Conservation (phyloP, 1,140 invertebrate species). For the Papilio machaon region DNA sequence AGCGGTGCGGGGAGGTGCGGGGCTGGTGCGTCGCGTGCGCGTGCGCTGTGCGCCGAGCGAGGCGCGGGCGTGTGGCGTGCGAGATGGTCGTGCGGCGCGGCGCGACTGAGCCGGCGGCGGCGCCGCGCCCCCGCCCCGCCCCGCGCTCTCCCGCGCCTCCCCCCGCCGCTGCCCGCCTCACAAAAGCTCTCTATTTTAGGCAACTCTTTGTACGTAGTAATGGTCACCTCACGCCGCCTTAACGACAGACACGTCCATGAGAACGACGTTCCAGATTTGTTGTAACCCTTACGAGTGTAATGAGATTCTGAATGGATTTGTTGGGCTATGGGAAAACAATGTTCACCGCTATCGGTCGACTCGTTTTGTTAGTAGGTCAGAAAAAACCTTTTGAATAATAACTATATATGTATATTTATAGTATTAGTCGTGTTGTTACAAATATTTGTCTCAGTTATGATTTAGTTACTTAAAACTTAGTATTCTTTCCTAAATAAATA, state of each 20-base stretch:
- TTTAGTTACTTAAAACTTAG: not conserved
- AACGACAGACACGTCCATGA: constrained; percentile 80
- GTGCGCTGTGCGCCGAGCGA: constrained; percentile 53
- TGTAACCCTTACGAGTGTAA: constrained; percentile 75
- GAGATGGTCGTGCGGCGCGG: constrained; percentile 72
- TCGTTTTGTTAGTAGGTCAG: constrained; percentile 73
- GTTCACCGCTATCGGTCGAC: constrained; percentile 54
- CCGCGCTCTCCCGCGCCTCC: constrained; percentile 71
- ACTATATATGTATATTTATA: not conserved
- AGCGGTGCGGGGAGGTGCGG: constrained; percentile 48
- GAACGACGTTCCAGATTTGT: constrained; percentile 78
- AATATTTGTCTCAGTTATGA: not conserved
- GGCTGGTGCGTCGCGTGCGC: constrained; percentile 69
- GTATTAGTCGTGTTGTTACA: not conserved
- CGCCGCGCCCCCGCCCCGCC: constrained; percentile 76
- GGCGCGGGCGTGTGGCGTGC: constrained; percentile 59
- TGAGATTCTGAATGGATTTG: constrained; percentile 79
- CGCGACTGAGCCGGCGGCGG: constrained; percentile 76
- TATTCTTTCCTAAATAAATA: not conserved
- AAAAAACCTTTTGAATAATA: constrained; percentile 48
- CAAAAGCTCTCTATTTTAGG: constrained; percentile 82
- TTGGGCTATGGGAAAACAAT: constrained; percentile 76
- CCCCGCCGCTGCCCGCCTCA: constrained; percentile 68
- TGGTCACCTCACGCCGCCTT: constrained; percentile 80
- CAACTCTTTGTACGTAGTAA: constrained; percentile 80